A percentile compares a stretch with the other conserved stretches of the same genome.
Evolutionary conservation across 1,140 invertebrate species (phyloP).

Genomic region (Orussus abietinus): DNA sequence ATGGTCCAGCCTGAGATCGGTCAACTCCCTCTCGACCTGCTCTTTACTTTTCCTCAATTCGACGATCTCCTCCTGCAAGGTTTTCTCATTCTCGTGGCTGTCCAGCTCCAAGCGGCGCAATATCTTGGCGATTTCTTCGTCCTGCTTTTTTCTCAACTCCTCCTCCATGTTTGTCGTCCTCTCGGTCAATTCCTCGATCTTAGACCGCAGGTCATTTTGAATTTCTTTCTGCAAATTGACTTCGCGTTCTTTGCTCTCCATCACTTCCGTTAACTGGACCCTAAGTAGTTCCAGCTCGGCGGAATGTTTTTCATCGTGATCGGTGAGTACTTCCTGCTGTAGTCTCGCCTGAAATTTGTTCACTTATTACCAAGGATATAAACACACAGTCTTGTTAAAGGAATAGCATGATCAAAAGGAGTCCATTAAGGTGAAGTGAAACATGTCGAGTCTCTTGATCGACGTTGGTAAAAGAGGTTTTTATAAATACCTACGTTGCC

Average conservation of each 20-base stretch:
- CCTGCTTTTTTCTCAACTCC: too few relatives aligned
- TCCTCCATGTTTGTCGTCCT: slow-evolving; percentile 11
- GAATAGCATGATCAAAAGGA: too few relatives aligned
- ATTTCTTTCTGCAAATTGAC: slow-evolving; percentile 11
- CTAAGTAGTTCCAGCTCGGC: slow-evolving; percentile 26
- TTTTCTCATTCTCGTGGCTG: slow-evolving; percentile 21
- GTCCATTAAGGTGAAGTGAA: too few relatives aligned
- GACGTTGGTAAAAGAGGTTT: too few relatives aligned
- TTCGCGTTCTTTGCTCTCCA: slow-evolving; percentile 27
- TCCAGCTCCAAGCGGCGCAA: slow-evolving; percentile 21
- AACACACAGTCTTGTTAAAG: too few relatives aligned
- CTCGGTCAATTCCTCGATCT: slow-evolving; percentile 15
- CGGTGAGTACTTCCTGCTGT: slow-evolving; percentile 32
- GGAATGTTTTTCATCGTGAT: slow-evolving; percentile 28
- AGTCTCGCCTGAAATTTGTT: slow-evolving; percentile 26
- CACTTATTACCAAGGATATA: not conserved
- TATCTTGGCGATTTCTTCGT: slow-evolving; percentile 25
- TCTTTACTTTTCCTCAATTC: too few relatives aligned
- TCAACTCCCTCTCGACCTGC: too few relatives aligned
- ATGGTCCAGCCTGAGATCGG: too few relatives aligned
- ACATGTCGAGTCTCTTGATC: too few relatives aligned
- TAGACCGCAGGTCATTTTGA: slow-evolving; percentile 24
- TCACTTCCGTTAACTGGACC: slow-evolving; percentile 25
- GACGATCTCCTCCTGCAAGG: too few relatives aligned
- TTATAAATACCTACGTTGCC: too few relatives aligned